phyloP scores from a whole-genome alignment of 2,797 vertebrate species.

The Acanthurus tractus region DNA sequence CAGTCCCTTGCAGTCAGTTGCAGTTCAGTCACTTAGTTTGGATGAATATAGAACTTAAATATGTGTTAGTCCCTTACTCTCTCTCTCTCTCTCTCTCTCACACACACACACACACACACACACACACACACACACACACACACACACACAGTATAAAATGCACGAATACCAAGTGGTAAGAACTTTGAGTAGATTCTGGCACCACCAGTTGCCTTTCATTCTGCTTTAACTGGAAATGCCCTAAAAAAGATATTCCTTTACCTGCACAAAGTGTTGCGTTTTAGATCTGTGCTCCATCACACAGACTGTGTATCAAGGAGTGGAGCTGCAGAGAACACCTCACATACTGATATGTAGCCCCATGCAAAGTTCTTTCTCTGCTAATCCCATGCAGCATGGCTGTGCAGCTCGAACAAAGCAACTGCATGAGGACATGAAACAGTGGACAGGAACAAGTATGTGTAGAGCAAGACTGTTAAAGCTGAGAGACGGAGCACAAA shows the following conservation, averaged over 20 bases:
- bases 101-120: too few relatives aligned
- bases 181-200: too few relatives aligned
- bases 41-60: background rate
- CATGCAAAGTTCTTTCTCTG: constrained; percentile 27
- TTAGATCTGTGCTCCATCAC: background rate
- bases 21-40: background rate
- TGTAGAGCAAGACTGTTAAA: background rate
- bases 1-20: background rate
- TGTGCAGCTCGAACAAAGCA: background rate
- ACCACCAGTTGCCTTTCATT: too few relatives aligned
- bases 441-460: background rate
- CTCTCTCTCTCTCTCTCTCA: too few relatives aligned
- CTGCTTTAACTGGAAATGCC: too few relatives aligned
- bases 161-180: too few relatives aligned
- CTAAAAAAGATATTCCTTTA: too few relatives aligned
- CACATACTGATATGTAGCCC: background rate
- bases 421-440: background rate
- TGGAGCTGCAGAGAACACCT: background rate
- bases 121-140: too few relatives aligned
- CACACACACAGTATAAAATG: too few relatives aligned
- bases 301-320: background rate
- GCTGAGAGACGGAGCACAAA: too few relatives aligned
- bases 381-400: constrained; percentile 30
- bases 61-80: background rate
- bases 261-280: background rate